Conservation (phyloP, 2,797 vertebrate species). For the Rhynchonycteris naso region DNA sequence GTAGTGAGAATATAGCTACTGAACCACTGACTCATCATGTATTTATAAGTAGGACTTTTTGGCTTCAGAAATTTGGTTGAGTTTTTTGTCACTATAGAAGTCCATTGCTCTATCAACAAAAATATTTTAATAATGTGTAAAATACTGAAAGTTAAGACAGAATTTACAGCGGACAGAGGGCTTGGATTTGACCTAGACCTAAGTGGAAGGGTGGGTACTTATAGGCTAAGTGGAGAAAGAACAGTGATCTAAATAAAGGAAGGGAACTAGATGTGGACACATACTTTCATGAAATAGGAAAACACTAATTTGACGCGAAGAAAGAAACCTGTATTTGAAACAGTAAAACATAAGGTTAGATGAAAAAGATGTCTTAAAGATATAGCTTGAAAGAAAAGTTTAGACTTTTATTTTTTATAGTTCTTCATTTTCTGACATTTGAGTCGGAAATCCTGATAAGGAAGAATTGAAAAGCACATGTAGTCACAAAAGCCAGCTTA, state of each 20-base stretch:
- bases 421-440: neutral
- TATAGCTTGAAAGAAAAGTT: neutral
- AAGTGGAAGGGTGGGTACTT: neutral
- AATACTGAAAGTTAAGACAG: neutral
- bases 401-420: neutral
- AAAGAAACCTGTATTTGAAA: neutral
- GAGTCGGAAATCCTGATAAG: neutral
- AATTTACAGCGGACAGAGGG: neutral
- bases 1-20: neutral
- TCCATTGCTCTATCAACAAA: neutral
- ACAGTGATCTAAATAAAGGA: neutral
- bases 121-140: slow-evolving; percentile 28
- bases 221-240: neutral
- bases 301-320: neutral
- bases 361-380: slow-evolving; percentile 2
- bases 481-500: neutral
- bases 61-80: neutral
- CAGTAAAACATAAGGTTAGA: neutral
- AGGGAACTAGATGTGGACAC: neutral
- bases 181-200: neutral
- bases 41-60: slow-evolving; percentile 6
- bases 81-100: slow-evolving; percentile 3
- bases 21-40: neutral
- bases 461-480: neutral
- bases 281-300: neutral